Evolutionary conservation across 92 coral and sea anemone genomes (phyloP).

Genomic region (Porites lobata): DNA sequence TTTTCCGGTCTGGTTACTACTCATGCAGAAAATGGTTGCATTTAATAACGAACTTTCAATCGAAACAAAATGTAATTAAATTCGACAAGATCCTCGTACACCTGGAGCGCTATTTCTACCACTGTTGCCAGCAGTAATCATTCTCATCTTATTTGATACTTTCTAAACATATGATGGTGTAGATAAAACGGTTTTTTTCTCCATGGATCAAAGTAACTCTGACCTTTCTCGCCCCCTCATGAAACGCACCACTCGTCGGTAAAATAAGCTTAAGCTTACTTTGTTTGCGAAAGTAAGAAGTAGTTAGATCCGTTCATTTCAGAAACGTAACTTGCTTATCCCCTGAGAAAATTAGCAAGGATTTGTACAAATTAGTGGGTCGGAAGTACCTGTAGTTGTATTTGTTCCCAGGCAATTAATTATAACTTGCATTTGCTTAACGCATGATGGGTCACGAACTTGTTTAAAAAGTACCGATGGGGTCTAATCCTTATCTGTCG

Average conservation of each 20-base stretch:
- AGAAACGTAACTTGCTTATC: not conserved
- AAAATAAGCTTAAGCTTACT: not conserved
- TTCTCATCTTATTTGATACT: not conserved
- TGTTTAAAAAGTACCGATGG: too few relatives aligned
- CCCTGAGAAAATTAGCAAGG: not conserved
- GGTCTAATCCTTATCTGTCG: not conserved
- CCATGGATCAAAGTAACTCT: not conserved
- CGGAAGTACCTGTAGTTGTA: constrained; percentile 42
- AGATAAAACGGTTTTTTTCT: not conserved
- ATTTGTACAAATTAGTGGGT: constrained; percentile 18
- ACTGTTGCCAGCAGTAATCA: not conserved
- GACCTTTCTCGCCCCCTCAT: not conserved
- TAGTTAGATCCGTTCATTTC: constrained; percentile 6
- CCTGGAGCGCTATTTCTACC: not conserved
- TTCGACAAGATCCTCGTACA: not conserved
- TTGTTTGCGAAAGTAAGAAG: not conserved
- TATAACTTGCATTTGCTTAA: not conserved
- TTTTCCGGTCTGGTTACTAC: not conserved
- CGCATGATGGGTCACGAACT: constrained; percentile 11
- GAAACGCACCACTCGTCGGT: not conserved
- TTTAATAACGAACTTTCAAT: constrained; percentile 4
- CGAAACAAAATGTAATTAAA: constrained; percentile 25
- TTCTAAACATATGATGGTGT: not conserved
- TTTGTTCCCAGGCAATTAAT: constrained; percentile 44
- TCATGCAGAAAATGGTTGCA: constrained; percentile 14